phyloP scores from a whole-genome alignment of 2,888 invertebrate genomes.

The Urechis unicinctus region DNA sequence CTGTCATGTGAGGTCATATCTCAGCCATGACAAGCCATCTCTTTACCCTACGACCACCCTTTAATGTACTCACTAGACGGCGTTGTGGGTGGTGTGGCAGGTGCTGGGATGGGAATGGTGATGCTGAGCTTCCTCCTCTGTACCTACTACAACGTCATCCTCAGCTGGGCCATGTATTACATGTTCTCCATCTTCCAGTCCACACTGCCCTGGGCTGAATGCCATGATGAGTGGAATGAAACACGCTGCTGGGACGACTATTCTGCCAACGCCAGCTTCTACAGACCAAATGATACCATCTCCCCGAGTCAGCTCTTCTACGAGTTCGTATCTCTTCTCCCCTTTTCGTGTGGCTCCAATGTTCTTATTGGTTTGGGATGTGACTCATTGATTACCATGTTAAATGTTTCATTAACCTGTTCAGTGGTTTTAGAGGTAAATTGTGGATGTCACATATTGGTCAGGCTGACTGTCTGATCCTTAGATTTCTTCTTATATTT shows the following conservation, averaged over 20 bases:
- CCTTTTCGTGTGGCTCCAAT: background rate
- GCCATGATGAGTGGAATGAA: slow-evolving; percentile 80
- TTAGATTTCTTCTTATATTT: too few relatives aligned
- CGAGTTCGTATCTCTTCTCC: slow-evolving; percentile 57
- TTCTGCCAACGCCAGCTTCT: slow-evolving; percentile 4
- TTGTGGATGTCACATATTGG: too few relatives aligned
- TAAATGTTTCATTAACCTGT: too few relatives aligned
- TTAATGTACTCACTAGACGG: too few relatives aligned
- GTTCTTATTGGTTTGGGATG: too few relatives aligned
- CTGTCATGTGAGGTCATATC: too few relatives aligned
- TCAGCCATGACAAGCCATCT: too few relatives aligned
- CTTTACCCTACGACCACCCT: too few relatives aligned
- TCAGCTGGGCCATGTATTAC: slow-evolving; percentile 89
- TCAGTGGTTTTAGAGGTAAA: too few relatives aligned
- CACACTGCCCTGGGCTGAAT: slow-evolving; percentile 83
- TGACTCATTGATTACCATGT: too few relatives aligned
- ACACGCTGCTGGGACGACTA: slow-evolving; percentile 68
- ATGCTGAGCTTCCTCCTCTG: slow-evolving; percentile 91
- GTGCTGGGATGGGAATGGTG: slow-evolving; percentile 87
- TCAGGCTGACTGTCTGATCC: too few relatives aligned
- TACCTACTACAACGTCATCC: slow-evolving; percentile 91
- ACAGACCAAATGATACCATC: slow-evolving; percentile 65
- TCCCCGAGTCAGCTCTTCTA: slow-evolving; percentile 89
- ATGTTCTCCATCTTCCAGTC: slow-evolving; percentile 77
- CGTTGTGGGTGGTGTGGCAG: too few relatives aligned